Base-by-base conservation (phyloP, 2,888 invertebrate species). In the Netelia virgata region DNA sequence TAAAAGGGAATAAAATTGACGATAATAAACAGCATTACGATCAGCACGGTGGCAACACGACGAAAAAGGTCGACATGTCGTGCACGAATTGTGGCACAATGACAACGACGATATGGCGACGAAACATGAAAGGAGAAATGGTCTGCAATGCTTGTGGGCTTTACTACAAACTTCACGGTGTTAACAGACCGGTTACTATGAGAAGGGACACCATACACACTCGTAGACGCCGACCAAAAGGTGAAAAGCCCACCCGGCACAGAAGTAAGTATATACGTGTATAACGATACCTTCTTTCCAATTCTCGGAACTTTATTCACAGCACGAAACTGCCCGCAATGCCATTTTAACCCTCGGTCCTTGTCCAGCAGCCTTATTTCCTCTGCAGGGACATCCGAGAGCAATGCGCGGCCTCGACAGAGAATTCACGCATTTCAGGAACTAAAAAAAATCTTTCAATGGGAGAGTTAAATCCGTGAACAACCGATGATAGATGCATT, bases 81-180 rank as follows among this genome's bases (percentile, higher is more conserved):
- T 99, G 99, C 94, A 97, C 98, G 89, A 99, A 99, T 95, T 99
- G 99, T 94, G 97, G 98, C 87, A 99, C 99, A n/a, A 96, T 97
- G 93, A 98, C 98, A 55, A 99, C 99, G 82, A 99, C 99, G 0
- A 97, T 99, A 87, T 99, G 99, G 99, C 95, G 99, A 90, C 95
- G 99, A 89, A 99, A 99, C 94, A 96, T 98, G 91, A 96, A 97
- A 91, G 99, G 99, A 1, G 99, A 99, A 95, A 99, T 99, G 95
- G 99, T 99, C 83, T 99, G 99, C 94, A 99, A 99, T 94, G 99
- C 99, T 57, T 99, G 99, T 94, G 99, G 99, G 0, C 96, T 99
- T 53, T 99, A 99, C 95, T 99, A 96, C 95, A 99, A 99, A 94
- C 95, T 99, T 89, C 99, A 99, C 94, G 98, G 98, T 87, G 97